Percentiles rank a stretch among this genome's conserved stretches.
These are phyloP conservation scores for Pelodiscus sinensis DNA, from an alignment of 2,113 vertebrate species.

Conservation along the genomic window DNA sequence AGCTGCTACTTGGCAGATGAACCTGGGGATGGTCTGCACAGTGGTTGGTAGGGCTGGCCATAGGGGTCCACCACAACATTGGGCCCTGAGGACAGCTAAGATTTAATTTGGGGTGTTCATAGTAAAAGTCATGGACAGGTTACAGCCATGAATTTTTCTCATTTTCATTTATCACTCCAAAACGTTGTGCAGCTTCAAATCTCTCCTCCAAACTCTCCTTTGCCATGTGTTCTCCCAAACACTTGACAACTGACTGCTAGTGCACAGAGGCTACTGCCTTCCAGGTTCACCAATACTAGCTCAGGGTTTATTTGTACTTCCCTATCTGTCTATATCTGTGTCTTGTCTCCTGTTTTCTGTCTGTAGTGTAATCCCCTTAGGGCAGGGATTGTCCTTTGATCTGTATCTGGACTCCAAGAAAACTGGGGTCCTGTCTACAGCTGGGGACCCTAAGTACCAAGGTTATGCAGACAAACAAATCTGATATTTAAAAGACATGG, in stretches of 20 bases:
- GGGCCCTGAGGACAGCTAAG: too few relatives aligned
- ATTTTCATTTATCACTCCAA: not conserved
- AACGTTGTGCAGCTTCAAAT: not conserved
- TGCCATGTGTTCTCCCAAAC: not conserved
- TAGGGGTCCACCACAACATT: too few relatives aligned
- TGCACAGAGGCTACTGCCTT: not conserved
- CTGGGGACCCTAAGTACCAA: not conserved
- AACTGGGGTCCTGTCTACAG: not conserved
- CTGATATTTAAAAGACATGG: not conserved
- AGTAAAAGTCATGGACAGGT: too few relatives aligned
- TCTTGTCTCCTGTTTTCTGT: not conserved
- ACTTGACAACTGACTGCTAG: not conserved
- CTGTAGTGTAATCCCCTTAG: not conserved
- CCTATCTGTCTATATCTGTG: not conserved
- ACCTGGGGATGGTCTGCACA: too few relatives aligned
- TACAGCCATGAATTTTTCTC: not conserved
- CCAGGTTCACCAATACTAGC: not conserved
- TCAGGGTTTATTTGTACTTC: not conserved
- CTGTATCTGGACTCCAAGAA: not conserved
- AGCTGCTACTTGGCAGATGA: too few relatives aligned
- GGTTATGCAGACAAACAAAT: not conserved
- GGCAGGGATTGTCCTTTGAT: not conserved
- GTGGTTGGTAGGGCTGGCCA: too few relatives aligned
- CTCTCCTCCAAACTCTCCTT: not conserved
- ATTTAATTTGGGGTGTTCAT: too few relatives aligned